Evolutionary conservation across 2,797 vertebrate genomes (phyloP).

Genomic region (Ctenochaetus hawaiiensis): DNA sequence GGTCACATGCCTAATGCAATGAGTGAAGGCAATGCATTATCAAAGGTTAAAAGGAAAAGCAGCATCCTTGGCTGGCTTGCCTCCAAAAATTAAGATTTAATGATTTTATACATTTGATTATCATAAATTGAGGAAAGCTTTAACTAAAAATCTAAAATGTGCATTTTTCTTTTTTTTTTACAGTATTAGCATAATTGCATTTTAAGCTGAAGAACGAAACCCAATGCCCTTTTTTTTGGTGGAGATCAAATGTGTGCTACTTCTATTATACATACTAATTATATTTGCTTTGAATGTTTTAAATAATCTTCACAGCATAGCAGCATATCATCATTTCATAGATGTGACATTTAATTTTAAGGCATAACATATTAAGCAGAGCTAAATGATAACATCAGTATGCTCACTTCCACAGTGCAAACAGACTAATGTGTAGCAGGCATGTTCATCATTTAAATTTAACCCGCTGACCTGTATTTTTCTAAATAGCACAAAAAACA

Average conservation of each 20-base stretch:
- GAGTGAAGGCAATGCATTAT: conserved; percentile 41
- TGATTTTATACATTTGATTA: conserved; percentile 12
- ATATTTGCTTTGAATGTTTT: not conserved
- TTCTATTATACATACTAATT: not conserved
- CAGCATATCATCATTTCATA: not conserved
- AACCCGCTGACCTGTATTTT: too few species aligned
- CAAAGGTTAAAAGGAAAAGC: conserved; percentile 45
- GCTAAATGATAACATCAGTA: too few species aligned
- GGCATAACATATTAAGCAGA: not conserved
- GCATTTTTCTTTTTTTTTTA: not conserved
- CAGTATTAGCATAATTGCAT: not conserved
- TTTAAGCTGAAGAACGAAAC: conserved; percentile 12
- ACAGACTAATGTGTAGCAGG: too few species aligned
- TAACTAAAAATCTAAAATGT: not conserved
- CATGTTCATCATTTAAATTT: too few species aligned
- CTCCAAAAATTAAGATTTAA: conserved; percentile 14
- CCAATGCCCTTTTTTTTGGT: not conserved
- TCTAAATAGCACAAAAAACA: too few species aligned
- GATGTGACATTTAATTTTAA: not conserved
- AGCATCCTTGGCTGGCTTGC: conserved; percentile 15
- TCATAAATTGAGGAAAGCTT: not conserved
- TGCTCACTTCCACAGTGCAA: too few species aligned
- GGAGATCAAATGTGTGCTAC: not conserved
- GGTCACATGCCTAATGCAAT: conserved; percentile 30
- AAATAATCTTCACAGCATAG: not conserved